Evolutionary conservation across 2,113 vertebrate genomes (phyloP).

Genomic region (Chamaetylas fuelleborni): DNA sequence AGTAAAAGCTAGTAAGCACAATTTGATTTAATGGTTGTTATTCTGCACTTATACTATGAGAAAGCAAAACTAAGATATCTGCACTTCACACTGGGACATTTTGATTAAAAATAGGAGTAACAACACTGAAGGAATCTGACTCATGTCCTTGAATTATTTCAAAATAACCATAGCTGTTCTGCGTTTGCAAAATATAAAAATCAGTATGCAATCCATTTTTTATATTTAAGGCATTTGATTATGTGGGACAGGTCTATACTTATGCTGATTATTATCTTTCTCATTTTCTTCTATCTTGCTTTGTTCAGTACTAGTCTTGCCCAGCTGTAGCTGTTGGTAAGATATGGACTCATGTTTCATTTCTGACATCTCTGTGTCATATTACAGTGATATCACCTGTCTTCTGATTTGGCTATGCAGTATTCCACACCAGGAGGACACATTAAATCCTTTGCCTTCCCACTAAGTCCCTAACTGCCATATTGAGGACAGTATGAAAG

Average conservation of each 20-base stretch:
- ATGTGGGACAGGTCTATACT: background rate
- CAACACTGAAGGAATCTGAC: background rate
- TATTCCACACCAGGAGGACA: background rate
- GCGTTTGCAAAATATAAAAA: background rate
- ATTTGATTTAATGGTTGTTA: background rate
- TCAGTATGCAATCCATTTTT: background rate
- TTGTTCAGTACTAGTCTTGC: background rate
- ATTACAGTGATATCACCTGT: background rate
- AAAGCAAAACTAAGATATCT: background rate
- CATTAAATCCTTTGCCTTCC: background rate
- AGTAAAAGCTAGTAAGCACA: background rate
- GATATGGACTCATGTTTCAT: background rate
- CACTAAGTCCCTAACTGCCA: background rate
- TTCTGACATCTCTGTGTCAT: background rate
- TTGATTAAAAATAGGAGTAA: constrained; percentile 27
- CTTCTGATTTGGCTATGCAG: background rate
- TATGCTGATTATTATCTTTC: background rate
- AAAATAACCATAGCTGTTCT: background rate
- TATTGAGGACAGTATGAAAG: background rate
- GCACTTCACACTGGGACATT: background rate
- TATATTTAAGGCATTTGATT: background rate
- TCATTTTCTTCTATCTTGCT: background rate
- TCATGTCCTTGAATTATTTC: background rate
- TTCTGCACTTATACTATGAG: background rate
- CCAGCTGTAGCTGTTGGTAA: background rate